These are phyloP conservation scores for Gallinago jamesoni DNA, from an alignment of 2,113 vertebrate genomes.

Conservation along the genomic window DNA sequence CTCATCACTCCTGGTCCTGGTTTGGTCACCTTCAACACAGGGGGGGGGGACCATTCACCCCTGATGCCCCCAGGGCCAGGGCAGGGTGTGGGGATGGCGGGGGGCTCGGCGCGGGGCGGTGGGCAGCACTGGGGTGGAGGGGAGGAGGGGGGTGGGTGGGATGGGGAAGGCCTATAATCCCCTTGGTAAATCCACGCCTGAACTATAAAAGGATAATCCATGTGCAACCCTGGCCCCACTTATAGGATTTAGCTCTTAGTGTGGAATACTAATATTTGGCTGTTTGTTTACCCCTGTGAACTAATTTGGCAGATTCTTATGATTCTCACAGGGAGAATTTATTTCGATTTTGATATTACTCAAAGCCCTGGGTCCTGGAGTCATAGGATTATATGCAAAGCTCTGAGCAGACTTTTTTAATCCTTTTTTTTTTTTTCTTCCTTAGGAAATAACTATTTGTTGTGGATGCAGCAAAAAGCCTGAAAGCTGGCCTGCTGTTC, in stretches of 20 bases:
- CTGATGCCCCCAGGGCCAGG: fast-evolving
- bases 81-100: fast-evolving
- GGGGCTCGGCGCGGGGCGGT: background rate
- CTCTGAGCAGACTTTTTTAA: constrained; percentile 64
- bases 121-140: background rate
- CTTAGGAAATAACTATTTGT: constrained; percentile 64
- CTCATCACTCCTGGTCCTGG: background rate
- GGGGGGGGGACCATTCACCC: background rate
- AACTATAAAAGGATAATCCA: constrained; percentile 71
- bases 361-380: constrained; percentile 64
- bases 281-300: constrained; percentile 70
- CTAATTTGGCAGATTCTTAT: constrained; percentile 65
- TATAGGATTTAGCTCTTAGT: constrained; percentile 69
- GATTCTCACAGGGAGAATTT: constrained; percentile 68
- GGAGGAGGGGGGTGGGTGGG: background rate
- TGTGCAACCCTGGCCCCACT: constrained; percentile 66
- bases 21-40: background rate
- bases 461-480: constrained; percentile 45
- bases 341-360: constrained; percentile 70
- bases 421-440: constrained; percentile 28
- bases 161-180: constrained; percentile 62
- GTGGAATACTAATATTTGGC: constrained; percentile 70
- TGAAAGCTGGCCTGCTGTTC: constrained; percentile 63
- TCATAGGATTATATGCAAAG: constrained; percentile 66
- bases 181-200: constrained; percentile 67